Conservation (phyloP, 2,888 invertebrate genomes). For the Brachylomia viminalis region DNA sequence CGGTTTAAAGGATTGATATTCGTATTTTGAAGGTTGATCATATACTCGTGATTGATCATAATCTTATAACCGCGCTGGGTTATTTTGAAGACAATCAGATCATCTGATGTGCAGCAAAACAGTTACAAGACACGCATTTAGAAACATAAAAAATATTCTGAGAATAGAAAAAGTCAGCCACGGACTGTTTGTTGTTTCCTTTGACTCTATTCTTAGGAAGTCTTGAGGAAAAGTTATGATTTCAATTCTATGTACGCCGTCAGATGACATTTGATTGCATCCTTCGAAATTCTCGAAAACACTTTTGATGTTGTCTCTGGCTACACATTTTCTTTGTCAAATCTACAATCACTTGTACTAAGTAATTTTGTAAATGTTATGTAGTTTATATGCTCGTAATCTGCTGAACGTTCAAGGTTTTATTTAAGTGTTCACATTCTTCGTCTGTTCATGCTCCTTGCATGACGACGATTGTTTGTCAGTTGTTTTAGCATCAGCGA, state of each 20-base stretch:
- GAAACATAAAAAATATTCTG: slow-evolving; percentile 28
- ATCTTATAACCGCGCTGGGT: slow-evolving; percentile 29
- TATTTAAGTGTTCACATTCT: slow-evolving; percentile 35
- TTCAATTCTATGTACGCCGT: slow-evolving; percentile 4
- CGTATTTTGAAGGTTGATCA: slow-evolving; percentile 35
- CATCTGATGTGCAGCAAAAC: slow-evolving; percentile 34
- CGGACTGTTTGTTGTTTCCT: slow-evolving; percentile 11
- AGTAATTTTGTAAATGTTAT: background rate
- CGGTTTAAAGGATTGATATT: slow-evolving; percentile 27
- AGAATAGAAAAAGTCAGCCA: slow-evolving; percentile 31
- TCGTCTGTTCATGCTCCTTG: slow-evolving; percentile 27
- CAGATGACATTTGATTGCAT: slow-evolving; percentile 35
- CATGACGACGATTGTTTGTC: slow-evolving; percentile 34
- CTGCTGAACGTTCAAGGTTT: slow-evolving; percentile 40
- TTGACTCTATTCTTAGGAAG: slow-evolving; percentile 25
- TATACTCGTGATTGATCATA: slow-evolving; percentile 43
- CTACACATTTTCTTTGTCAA: background rate
- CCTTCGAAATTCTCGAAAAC: background rate
- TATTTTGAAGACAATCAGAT: slow-evolving; percentile 43
- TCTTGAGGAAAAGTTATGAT: slow-evolving; percentile 24
- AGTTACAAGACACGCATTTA: slow-evolving; percentile 6
- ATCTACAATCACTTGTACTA: background rate
- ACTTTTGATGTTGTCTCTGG: slow-evolving; percentile 2
- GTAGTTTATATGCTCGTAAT: slow-evolving; percentile 12
- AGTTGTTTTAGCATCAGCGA: slow-evolving; percentile 25